Base-by-base conservation (phyloP, 2,888 invertebrate species). In the Drosophila eohydei region DNA sequence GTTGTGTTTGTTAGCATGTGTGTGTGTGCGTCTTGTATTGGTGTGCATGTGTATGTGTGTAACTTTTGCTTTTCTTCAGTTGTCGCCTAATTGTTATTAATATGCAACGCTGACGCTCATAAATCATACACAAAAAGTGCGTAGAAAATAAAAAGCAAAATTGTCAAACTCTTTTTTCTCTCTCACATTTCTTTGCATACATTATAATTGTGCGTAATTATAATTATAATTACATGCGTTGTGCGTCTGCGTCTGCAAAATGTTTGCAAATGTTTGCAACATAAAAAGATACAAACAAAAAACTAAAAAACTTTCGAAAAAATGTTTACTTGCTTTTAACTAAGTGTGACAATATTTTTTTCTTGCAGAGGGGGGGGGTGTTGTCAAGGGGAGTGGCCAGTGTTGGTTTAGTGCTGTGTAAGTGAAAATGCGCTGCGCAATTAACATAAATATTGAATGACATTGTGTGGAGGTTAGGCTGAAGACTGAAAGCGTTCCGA, bases 111-210 rank as follows among this genome's bases (percentile, higher is more conserved):
- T 69, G 71, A 74, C 74, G 65, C 74, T 73, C 82, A 68, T 89
- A 88, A 89, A 83, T 81, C 88, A 84, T 86, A 83, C 41, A 38
- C 69, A 70, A 80, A 32, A 88, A 84, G 83, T 84, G 84, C 89
- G 89, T 89, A 82, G 58, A 76, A 70, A 70, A 81, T 55, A 60
- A 56, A 44, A 16, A 56, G n/a, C 26, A 28, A n/a, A 26, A 11
- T 14, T 8, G 32, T 50, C 5, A 44, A 26, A 3, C 32, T 12
- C 36, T 26, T 14, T 21, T 28, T 14, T 46, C 50, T 50, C 36
- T 30, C 8, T 11, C 16, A 12, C 4, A 43, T 71, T 51, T 26
- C 59, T 81, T 73, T 71, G 89, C 84, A 87, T 89, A 83, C 72
- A 89, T 88, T 78, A 78, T 46, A 74, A 69, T 59, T 70, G 66